These are phyloP conservation scores for Drosophila simulans DNA, from an alignment of 1,140 invertebrate species.

Conservation along the genomic window DNA sequence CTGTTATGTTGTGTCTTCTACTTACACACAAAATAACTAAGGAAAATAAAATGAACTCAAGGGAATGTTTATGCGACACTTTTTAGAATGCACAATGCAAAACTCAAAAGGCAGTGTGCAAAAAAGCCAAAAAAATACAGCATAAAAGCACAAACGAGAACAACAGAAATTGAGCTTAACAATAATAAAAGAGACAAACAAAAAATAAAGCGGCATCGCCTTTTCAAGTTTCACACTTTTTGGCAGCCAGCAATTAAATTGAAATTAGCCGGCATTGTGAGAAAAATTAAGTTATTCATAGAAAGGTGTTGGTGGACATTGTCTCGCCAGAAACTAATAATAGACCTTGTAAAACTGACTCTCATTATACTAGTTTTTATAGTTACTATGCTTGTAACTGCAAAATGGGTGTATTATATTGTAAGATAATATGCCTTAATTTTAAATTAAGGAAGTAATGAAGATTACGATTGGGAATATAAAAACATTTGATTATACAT, in stretches of 20 bases:
- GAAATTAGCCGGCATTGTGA: constrained; percentile 50
- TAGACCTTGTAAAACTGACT: constrained; percentile 2
- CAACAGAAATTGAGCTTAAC: constrained; percentile 27
- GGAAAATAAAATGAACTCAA: constrained; percentile 5
- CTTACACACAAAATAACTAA: not conserved
- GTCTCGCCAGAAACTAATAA: constrained; percentile 6
- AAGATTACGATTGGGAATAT: no score
- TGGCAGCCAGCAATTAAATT: constrained; percentile 47
- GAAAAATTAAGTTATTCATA: constrained; percentile 31
- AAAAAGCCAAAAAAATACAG: constrained; percentile 14
- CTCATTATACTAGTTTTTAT: not conserved
- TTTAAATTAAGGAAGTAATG: no score
- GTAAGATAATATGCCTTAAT: not conserved
- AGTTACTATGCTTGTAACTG: no score
- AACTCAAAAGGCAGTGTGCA: constrained; percentile 22
- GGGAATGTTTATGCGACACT: constrained; percentile 56
- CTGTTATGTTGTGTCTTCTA: constrained; percentile 23
- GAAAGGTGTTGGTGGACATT: constrained; percentile 32
- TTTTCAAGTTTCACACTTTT: constrained; percentile 47
- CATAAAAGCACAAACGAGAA: constrained; percentile 35
- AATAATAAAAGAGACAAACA: constrained; percentile 8
- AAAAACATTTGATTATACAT: not conserved
- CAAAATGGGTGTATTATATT: not conserved
- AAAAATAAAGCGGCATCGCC: constrained; percentile 24
- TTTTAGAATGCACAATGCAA: constrained; percentile 60